Conservation (phyloP, 2,888 invertebrate species). For the Andricus curvator region DNA sequence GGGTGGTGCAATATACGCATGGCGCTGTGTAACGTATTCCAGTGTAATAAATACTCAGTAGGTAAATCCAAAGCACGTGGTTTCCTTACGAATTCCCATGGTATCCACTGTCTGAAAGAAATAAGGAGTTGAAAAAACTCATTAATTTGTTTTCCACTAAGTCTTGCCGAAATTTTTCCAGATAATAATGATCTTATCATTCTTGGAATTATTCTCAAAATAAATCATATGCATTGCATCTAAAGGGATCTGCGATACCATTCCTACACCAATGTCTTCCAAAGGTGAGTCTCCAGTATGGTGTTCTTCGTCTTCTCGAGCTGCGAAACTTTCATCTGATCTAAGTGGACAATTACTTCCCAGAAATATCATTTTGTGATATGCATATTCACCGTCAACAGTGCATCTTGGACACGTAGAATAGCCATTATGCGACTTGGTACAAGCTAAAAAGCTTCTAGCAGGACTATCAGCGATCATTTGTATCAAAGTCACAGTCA, state of each 20-base stretch:
- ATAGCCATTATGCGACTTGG: not conserved
- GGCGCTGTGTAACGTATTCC: no score
- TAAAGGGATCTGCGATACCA: not conserved
- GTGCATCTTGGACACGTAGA: not conserved
- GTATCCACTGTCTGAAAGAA: no score
- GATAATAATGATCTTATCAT: not conserved
- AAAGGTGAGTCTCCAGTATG: constrained; percentile 15
- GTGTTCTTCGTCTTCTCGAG: not conserved
- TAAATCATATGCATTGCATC: not conserved
- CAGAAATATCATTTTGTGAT: constrained; percentile 10
- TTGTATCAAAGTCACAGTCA: no score
- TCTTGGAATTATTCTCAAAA: not conserved
- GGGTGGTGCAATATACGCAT: no score
- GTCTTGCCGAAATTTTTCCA: not conserved
- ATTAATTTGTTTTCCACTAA: not conserved
- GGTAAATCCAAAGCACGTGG: no score
- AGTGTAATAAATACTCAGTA: no score
- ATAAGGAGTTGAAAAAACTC: no score
- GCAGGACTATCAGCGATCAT: constrained; percentile 6
- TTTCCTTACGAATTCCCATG: no score
- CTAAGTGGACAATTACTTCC: not conserved
- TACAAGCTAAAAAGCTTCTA: not conserved
- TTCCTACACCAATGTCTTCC: not conserved
- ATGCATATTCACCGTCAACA: not conserved
- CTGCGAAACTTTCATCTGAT: not conserved